phyloP scores from a whole-genome alignment of 2,797 vertebrate genomes.

The Myotis findleyi region DNA sequence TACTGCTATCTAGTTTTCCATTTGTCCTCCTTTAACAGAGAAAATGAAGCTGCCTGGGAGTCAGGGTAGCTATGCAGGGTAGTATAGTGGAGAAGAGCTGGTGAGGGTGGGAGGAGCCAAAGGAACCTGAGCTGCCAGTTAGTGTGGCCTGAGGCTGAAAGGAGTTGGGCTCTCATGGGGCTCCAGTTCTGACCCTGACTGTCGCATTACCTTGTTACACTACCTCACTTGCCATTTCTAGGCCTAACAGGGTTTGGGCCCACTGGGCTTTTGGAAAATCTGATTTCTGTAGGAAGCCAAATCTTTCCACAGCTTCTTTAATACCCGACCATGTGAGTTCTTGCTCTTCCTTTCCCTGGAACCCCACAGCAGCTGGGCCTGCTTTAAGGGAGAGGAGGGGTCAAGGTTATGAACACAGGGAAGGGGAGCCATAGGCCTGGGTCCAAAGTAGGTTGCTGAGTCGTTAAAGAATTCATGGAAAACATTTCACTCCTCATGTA shows the following conservation, averaged over 20 bases:
- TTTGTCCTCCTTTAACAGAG: background rate
- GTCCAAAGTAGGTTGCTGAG: background rate
- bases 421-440: background rate
- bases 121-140: background rate
- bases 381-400: background rate
- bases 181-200: background rate
- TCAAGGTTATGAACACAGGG: background rate
- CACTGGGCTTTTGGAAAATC: background rate
- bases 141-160: background rate
- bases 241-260: background rate
- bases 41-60: background rate
- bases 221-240: background rate
- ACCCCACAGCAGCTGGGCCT: background rate
- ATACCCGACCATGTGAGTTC: background rate
- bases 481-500: slow-evolving; percentile 16
- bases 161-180: background rate
- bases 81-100: background rate
- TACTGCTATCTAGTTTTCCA: background rate
- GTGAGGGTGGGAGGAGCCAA: fast-evolving
- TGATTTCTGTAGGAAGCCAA: background rate
- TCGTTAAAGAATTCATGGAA: slow-evolving; percentile 4
- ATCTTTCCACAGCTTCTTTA: background rate
- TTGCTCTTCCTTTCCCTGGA: background rate
- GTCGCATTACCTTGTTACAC: background rate
- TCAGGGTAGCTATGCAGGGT: background rate